Evolutionary conservation across 2,888 invertebrate genomes (phyloP), one percentile per base, ranked within the genome.

Genomic region (Napeogenes inachia): DNA sequence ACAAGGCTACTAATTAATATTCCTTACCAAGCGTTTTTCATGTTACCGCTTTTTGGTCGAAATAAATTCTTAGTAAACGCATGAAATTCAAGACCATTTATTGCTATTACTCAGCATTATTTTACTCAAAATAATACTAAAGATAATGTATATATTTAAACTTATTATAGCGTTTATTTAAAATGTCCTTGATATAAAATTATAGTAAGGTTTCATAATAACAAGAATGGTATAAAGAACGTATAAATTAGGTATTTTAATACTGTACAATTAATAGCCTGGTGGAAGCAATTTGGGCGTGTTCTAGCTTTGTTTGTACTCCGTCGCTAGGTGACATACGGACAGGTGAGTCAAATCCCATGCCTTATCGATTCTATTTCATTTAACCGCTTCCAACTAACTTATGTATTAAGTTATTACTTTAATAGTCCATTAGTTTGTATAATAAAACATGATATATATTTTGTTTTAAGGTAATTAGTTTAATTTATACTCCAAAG

Each of bases 311-410:
- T 85, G 85, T 85, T 86, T 84, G 84, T 64, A 64, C 63, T 65
- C 67, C 70, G 86, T 85, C 77, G 84, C 86, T 82, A 82, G 84
- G 82, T 74, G 75, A 85, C 80, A 67, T 57, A 65, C 68, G 70
- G 75, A 67, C 85, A 84, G 80, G 80, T 82, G 84, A 72, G 67
- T 67, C 62, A 67, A 69, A 73, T 85, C 80, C 78, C 82, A 75
- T 74, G 70, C 63, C 65, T 45, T 81, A 85, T 86, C 75, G 85
- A 85, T 85, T 82, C 77, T 75, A 63, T 70, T n/a, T n/a, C n/a
- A n/a, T n/a, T 60, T 57, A 54, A 61, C 57, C 64, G 63, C 66
- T 65, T 63, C 57, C 47, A 10, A 50, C 30, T 30, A 50, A 50
- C 30, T 50, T 30, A 42, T 42, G 59, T 63, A 67, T 60, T 62